A percentile compares a stretch with the other conserved stretches of the same genome.
phyloP scores from a whole-genome alignment of 2,888 invertebrate genomes.

The Cotesia congregata region DNA sequence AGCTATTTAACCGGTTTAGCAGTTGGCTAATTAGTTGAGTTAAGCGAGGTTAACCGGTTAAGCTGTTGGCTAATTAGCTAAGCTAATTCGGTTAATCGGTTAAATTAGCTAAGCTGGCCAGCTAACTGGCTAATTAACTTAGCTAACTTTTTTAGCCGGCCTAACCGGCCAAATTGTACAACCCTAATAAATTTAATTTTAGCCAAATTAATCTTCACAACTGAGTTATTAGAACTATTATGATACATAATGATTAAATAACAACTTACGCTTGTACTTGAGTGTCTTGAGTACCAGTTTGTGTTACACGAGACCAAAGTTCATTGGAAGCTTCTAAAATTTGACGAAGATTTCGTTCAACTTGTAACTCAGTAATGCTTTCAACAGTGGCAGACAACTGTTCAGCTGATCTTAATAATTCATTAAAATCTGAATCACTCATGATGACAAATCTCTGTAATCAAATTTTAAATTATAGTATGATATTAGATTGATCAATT shows the following conservation, averaged over 20 bases:
- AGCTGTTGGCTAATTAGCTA: too few relatives aligned
- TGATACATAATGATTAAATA: constrained; percentile 6
- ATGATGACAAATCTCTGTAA: constrained; percentile 42
- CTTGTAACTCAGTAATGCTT: constrained; percentile 86
- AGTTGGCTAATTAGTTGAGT: too few relatives aligned
- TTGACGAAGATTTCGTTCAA: constrained; percentile 91
- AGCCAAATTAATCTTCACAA: neutral
- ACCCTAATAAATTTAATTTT: neutral
- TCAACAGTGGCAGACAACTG: constrained; percentile 91
- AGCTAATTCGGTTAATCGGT: too few relatives aligned
- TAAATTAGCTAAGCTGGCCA: too few relatives aligned
- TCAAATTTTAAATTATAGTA: neutral
- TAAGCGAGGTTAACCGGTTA: too few relatives aligned
- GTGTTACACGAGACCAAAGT: constrained; percentile 88
- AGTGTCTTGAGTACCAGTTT: constrained; percentile 88
- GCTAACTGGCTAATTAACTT: too few relatives aligned
- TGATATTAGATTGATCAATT: neutral
- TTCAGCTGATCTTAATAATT: constrained; percentile 91
- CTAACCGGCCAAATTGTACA: too few relatives aligned
- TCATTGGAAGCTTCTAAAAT: constrained; percentile 92
- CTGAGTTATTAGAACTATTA: neutral
- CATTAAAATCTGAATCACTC: constrained; percentile 80
- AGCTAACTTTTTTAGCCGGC: too few relatives aligned
- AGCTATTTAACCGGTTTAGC: too few relatives aligned
- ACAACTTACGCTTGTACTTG: constrained; percentile 82